A percentile compares a stretch with the other conserved stretches of the same genome.
Conservation (phyloP, 2,888 invertebrate species). For the Coenonympha arcania region DNA sequence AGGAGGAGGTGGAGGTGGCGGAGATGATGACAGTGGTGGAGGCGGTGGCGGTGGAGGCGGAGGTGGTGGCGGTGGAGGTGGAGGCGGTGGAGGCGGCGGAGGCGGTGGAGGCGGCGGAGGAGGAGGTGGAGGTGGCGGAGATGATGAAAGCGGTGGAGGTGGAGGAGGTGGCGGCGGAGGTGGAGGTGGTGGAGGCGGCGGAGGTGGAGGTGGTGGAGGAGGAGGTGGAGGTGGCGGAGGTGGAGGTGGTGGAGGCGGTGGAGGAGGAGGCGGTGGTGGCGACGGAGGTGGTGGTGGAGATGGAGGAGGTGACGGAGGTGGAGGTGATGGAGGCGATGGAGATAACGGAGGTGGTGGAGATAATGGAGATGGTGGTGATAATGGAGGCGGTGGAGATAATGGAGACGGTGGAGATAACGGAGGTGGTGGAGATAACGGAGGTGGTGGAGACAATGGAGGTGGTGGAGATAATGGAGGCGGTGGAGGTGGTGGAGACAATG, state of each 20-base stretch:
- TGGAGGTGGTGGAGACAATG: neutral
- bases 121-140: neutral
- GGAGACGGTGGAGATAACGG: conserved; percentile 11
- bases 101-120: neutral
- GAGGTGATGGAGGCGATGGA: neutral
- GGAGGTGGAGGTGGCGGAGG: neutral
- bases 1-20: neutral
- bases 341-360: neutral
- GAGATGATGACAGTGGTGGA: neutral
- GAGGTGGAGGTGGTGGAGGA: neutral
- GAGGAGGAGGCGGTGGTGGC: neutral
- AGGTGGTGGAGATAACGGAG: conserved; percentile 2
- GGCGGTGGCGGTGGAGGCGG: neutral
- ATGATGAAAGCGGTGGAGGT: neutral
- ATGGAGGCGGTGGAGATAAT: neutral
- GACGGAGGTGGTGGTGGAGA: neutral
- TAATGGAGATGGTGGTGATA: neutral
- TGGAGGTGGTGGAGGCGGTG: neutral
- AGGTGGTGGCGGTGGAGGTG: neutral
- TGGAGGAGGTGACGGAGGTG: neutral
- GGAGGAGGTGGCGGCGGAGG: neutral
- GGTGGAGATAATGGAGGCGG: neutral
- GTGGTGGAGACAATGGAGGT: neutral
- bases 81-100: neutral
- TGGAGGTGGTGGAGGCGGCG: neutral